A percentile compares a stretch with the other conserved stretches of the same genome.
Evolutionary conservation across 2,888 invertebrate genomes (phyloP).

Genomic region (Mechanitis messenoides): DNA sequence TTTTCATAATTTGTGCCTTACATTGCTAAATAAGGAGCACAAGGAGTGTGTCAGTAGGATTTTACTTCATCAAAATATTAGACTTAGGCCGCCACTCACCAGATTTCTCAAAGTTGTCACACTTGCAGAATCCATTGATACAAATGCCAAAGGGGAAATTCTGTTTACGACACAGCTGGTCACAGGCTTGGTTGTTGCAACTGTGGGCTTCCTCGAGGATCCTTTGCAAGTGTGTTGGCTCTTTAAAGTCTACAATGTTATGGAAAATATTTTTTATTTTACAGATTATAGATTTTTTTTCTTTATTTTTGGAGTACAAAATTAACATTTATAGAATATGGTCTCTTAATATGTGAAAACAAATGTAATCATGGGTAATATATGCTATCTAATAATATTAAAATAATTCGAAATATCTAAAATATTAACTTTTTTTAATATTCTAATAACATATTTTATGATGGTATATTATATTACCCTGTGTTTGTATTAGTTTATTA

Average conservation of each 20-base stretch:
- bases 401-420: no score
- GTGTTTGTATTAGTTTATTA: conserved; percentile 18
- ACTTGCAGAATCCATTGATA: conserved; percentile 35
- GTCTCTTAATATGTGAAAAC: no score
- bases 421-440: no score
- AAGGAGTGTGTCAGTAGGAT: no score
- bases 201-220: not conserved
- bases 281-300: no score
- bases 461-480: not conserved
- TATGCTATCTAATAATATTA: no score
- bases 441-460: not conserved
- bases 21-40: no score
- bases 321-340: no score
- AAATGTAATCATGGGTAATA: no score
- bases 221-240: not conserved
- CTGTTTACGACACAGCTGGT: conserved; percentile 39
- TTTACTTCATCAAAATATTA: no score
- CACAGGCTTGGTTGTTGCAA: conserved; percentile 33
- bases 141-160: conserved; percentile 38
- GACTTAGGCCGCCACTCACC: not conserved
- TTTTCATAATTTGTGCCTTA: no score
- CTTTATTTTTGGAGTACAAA: no score
- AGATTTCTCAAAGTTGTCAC: conserved; percentile 29
- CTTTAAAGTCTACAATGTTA: not conserved
- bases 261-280: not conserved